Evolutionary conservation across 2,888 invertebrate genomes (phyloP).

Genomic region (Drosophila meridiana): DNA sequence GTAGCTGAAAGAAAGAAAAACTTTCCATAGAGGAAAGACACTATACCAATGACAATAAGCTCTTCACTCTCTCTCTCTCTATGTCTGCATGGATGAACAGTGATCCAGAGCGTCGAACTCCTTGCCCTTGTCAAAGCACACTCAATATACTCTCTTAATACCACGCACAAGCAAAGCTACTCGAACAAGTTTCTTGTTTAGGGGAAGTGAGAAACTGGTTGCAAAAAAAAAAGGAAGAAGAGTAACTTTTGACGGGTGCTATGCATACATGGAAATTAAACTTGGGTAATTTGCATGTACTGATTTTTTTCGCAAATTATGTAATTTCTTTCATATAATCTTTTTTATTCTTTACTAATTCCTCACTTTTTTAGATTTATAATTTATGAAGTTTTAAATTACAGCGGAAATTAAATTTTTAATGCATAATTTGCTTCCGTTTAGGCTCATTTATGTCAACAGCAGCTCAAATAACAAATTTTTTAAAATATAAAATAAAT

Average conservation of each 20-base stretch:
- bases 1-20: too few relatives aligned
- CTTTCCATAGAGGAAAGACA: too few relatives aligned
- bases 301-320: neutral
- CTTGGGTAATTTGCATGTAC: neutral
- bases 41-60: too few relatives aligned
- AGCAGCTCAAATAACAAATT: slow-evolving; percentile 4
- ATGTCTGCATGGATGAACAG: too few relatives aligned
- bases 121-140: neutral
- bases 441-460: slow-evolving; percentile 17
- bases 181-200: slow-evolving; percentile 27
- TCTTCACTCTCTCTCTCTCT: too few relatives aligned
- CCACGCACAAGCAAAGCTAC: neutral
- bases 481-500: neutral
- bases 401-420: slow-evolving; percentile 55
- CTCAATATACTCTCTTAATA: neutral
- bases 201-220: neutral
- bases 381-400: slow-evolving; percentile 35
- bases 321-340: neutral
- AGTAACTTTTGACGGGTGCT: neutral
- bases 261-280: neutral
- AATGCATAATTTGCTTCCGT: slow-evolving; percentile 59
- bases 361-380: neutral
- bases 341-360: neutral
- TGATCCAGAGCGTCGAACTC: too few relatives aligned
- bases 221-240: neutral